These are phyloP conservation scores for Paradisaea rubra DNA, from an alignment of 2,113 vertebrate species.

Conservation along the genomic window DNA sequence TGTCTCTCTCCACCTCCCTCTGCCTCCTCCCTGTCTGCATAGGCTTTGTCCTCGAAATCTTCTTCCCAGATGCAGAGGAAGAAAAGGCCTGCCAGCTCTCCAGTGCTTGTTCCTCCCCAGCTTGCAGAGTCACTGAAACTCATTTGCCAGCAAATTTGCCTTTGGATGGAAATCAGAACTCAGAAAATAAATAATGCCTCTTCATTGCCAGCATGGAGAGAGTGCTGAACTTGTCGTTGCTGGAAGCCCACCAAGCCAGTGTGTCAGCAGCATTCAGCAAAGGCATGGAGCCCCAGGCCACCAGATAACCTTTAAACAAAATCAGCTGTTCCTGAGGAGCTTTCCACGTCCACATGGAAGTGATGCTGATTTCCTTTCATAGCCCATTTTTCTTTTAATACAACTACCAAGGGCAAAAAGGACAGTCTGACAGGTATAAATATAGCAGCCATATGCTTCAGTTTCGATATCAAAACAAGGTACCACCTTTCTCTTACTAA, in stretches of 20 bases:
- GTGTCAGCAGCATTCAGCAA: conserved; percentile 64
- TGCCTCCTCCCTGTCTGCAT: background rate
- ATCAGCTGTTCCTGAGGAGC: background rate
- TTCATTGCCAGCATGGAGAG: conserved; percentile 58
- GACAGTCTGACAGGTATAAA: conserved; percentile 60
- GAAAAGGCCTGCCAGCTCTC: background rate
- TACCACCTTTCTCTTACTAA: background rate
- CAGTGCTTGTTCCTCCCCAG: background rate
- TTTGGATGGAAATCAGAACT: background rate
- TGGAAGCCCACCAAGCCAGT: conserved; percentile 63
- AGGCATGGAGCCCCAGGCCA: conserved; percentile 47
- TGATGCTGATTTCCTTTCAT: background rate
- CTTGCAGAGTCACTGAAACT: background rate
- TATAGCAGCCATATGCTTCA: conserved; percentile 54
- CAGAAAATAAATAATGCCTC: background rate
- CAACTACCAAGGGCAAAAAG: background rate
- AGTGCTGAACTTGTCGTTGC: conserved; percentile 65
- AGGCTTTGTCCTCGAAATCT: background rate
- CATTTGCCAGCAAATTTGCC: background rate
- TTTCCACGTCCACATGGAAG: background rate
- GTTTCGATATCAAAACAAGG: background rate
- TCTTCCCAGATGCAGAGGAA: background rate
- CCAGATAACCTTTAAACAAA: conserved; percentile 53
- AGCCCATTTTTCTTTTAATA: background rate
- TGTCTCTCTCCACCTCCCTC: background rate